Base-by-base conservation (phyloP, 2,113 vertebrate genomes). In the Phalacrocorax aristotelis region DNA sequence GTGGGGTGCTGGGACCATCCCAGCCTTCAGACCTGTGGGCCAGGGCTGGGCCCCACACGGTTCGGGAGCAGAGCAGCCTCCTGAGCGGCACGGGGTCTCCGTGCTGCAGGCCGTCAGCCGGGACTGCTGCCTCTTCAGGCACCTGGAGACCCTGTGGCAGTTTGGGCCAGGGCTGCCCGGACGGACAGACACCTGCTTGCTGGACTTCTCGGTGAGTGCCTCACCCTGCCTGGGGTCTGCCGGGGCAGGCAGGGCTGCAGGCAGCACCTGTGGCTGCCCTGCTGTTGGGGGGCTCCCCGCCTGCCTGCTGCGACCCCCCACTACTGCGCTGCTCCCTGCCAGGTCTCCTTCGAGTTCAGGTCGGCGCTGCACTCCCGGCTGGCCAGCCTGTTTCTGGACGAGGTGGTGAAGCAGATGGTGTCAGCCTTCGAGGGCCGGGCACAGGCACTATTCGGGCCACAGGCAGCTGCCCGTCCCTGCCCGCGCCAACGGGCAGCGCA, bases 261-360 rank as follows among this genome's bases (percentile, higher is more conserved):
- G n/a, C 68, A 4, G 65, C 42, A 44, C 12, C 42, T 44, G 42
- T 38, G 42, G 48, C 18, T 19, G 34, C 49, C 25, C 34, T 9
- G 20, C 29, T 22, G 32, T 7, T 11, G 48, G 48, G 16, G 22
- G 12, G 42, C 32, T n/a, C 30, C 44, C 54, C 11, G 15, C 52
- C 62, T 30, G 62, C 36, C 61, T 30, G 62, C 36, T 25, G 19
- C 15, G 49, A 40, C 7, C 36, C 27, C 23, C 21, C 29, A 8
- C 26, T 29, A 3, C 60, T 18, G 14, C 29, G 30, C 38, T 11
- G 13, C 64, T 36, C 38, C 52, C 26, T n/a, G 29, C 46, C 34
- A 98, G 98, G 98, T 98, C 57, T 98, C 97, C 2, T 98, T 98
- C 94, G 98, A 98, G 96, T 98, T 98, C 96, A 98, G 95, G 70